A percentile compares a stretch with the other conserved stretches of the same genome.
Evolutionary conservation across 1,140 invertebrate species (phyloP).

Genomic region (Saccostrea glomerata): DNA sequence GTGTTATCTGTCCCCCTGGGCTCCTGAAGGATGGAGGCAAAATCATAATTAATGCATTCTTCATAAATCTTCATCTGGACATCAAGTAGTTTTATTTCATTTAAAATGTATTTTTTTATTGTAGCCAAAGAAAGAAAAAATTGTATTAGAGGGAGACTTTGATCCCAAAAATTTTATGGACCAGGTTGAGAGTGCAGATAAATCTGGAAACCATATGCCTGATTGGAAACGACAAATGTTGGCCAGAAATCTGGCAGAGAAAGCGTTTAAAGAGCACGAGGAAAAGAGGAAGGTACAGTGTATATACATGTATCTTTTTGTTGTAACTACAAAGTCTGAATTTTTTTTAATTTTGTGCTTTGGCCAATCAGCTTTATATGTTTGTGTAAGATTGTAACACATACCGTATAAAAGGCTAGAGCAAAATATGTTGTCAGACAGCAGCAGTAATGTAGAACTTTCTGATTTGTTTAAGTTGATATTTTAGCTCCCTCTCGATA

Average conservation of each 20-base stretch:
- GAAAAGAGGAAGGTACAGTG: slow-evolving; percentile 79
- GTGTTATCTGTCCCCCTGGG: too few species aligned
- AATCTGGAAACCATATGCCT: slow-evolving; percentile 92
- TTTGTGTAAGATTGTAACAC: too few species aligned
- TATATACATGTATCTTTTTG: background rate
- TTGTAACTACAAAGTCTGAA: too few species aligned
- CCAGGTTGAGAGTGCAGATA: slow-evolving; percentile 93
- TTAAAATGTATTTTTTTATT: background rate
- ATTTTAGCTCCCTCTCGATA: too few species aligned
- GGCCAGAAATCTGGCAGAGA: slow-evolving; percentile 94
- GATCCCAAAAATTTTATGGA: slow-evolving; percentile 71
- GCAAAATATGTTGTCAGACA: too few species aligned
- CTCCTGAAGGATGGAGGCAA: too few species aligned
- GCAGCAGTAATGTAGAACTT: too few species aligned
- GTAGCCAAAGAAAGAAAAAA: background rate
- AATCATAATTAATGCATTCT: too few species aligned
- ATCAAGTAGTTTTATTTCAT: background rate
- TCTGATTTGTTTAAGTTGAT: too few species aligned
- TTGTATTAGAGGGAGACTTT: slow-evolving; percentile 58
- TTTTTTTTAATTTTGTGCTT: too few species aligned
- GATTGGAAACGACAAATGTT: slow-evolving; percentile 97
- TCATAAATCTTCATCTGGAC: background rate
- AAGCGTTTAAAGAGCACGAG: slow-evolving; percentile 92
- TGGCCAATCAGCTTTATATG: too few species aligned
- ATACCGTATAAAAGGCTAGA: too few species aligned